A percentile compares a stretch with the other conserved stretches of the same genome.
phyloP scores from a whole-genome alignment of 2,113 vertebrate species.

The Brachyhypopomus occidentalis region DNA sequence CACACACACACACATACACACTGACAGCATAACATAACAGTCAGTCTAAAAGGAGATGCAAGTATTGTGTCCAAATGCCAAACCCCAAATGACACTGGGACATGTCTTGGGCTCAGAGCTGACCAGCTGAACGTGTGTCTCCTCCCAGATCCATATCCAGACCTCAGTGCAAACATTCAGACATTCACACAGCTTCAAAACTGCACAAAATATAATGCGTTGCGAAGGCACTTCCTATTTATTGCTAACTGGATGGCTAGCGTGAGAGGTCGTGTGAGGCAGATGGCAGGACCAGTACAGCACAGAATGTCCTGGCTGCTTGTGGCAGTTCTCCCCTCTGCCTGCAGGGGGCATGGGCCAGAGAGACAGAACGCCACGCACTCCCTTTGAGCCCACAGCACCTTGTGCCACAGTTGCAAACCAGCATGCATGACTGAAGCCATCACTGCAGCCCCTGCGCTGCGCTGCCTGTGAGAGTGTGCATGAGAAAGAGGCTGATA shows the following conservation, averaged over 20 bases:
- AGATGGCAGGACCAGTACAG: background rate
- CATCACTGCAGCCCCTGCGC: conserved; percentile 57
- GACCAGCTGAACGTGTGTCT: conserved; percentile 28
- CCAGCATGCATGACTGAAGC: conserved; percentile 65
- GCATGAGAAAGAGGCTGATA: conserved; percentile 23
- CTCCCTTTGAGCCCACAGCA: conserved; percentile 68
- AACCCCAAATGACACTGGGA: background rate
- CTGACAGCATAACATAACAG: too few relatives aligned
- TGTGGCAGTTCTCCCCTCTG: conserved; percentile 19
- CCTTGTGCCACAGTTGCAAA: conserved; percentile 67
- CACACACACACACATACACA: too few relatives aligned
- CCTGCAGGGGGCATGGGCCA: conserved; percentile 65
- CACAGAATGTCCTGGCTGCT: conserved; percentile 18
- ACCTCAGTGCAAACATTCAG: conserved; percentile 6
- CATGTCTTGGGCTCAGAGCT: background rate
- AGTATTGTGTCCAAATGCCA: background rate
- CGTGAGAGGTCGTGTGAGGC: background rate
- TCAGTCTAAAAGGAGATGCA: background rate
- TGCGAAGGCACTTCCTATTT: conserved; percentile 16
- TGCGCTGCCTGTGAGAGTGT: conserved; percentile 36
- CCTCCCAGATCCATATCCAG: too few relatives aligned
- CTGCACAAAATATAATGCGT: background rate
- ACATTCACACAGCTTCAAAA: background rate
- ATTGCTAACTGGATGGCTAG: conserved; percentile 1
- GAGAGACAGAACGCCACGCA: conserved; percentile 68